Conservation (phyloP, 92 coral and sea anemone genomes). For the Metridium senile region DNA sequence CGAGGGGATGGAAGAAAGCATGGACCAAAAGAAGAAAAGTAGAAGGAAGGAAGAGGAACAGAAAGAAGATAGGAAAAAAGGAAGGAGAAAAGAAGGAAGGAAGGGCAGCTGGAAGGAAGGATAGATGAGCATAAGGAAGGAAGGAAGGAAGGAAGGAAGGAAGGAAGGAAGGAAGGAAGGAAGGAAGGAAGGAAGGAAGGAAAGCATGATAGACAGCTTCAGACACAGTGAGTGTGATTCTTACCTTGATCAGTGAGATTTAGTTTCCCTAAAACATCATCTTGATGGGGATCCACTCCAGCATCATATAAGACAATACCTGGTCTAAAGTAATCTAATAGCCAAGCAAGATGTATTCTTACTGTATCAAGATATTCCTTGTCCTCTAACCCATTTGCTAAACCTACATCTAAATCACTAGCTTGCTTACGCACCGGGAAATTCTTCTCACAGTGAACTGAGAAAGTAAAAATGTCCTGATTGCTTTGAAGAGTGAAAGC, state of each 20-base stretch:
- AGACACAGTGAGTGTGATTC: not conserved
- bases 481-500: slow-evolving; percentile 61
- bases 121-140: too few relatives aligned
- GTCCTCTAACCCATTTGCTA: slow-evolving; percentile 57
- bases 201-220: too few relatives aligned
- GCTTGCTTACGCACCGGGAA: slow-evolving; percentile 64
- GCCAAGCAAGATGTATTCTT: slow-evolving; percentile 56
- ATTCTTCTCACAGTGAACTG: slow-evolving; percentile 69
- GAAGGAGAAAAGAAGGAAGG: too few relatives aligned
- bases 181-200: too few relatives aligned
- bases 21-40: too few relatives aligned
- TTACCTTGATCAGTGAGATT: slow-evolving; percentile 70
- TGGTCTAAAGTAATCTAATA: slow-evolving; percentile 53
- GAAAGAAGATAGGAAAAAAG: too few relatives aligned
- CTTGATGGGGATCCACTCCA: slow-evolving; percentile 68
- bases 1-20: too few relatives aligned
- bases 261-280: slow-evolving; percentile 64
- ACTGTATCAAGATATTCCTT: slow-evolving; percentile 52
- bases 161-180: too few relatives aligned
- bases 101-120: too few relatives aligned
- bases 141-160: too few relatives aligned
- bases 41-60: too few relatives aligned
- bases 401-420: slow-evolving; percentile 65
- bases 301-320: slow-evolving; percentile 71
- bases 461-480: slow-evolving; percentile 57